Conservation (phyloP, 2,113 vertebrate genomes). For the Phocoena phocoena region DNA sequence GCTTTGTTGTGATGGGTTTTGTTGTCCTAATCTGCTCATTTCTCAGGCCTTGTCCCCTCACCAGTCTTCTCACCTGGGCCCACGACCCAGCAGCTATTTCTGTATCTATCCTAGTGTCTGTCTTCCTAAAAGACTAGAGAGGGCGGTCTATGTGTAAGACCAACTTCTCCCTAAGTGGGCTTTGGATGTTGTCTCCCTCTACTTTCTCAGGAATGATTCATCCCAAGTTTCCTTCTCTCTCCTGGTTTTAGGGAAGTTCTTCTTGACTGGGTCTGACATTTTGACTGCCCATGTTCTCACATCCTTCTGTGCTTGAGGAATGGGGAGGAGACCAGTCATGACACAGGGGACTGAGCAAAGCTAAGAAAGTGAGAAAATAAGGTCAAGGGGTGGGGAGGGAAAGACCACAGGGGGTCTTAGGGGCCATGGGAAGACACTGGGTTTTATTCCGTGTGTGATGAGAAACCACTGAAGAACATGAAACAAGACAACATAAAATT, state of each 20-base stretch:
- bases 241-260: not conserved
- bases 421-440: not conserved
- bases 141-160: not conserved
- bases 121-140: not conserved
- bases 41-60: not conserved
- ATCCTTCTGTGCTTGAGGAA: not conserved
- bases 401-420: not conserved
- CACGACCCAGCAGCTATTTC: not conserved
- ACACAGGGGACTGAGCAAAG: not conserved
- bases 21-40: not conserved
- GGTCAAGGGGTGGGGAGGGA: not conserved
- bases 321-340: not conserved
- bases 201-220: not conserved
- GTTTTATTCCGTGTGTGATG: not conserved
- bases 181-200: not conserved
- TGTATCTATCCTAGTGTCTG: too few relatives aligned
- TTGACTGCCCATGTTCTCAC: not conserved
- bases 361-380: not conserved
- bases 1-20: not conserved
- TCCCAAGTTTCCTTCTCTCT: not conserved
- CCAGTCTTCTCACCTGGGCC: not conserved
- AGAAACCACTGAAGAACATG: not conserved
- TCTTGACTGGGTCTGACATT: not conserved
- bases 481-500: not conserved
- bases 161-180: not conserved